A percentile compares a stretch with the other conserved stretches of the same genome.
These are phyloP conservation scores for Ginglymostoma cirratum DNA, from an alignment of 2,113 vertebrate genomes.

Conservation along the genomic window DNA sequence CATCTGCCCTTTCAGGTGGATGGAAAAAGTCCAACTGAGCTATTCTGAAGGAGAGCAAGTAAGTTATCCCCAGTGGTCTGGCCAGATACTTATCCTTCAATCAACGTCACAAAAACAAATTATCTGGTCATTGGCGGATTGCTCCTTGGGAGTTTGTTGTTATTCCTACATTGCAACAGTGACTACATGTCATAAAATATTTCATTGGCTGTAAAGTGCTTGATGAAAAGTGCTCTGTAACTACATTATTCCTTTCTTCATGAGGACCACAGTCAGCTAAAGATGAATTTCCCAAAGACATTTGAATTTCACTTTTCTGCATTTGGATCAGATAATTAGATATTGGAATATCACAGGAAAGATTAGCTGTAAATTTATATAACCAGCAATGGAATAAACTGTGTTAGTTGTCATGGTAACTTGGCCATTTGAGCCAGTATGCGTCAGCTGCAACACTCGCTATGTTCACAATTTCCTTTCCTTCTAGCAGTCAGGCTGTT, in stretches of 20 bases:
- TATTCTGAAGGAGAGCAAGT: neutral
- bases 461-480: neutral
- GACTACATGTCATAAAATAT: neutral
- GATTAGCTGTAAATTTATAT: constrained; percentile 6
- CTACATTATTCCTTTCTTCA: neutral
- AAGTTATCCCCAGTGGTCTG: neutral
- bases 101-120: no score
- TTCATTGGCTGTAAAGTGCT: neutral
- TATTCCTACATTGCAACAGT: neutral
- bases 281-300: neutral
- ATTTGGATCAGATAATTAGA: neutral
- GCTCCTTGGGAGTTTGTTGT: neutral
- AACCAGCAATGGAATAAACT: neutral
- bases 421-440: neutral
- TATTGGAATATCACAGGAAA: constrained; percentile 17
- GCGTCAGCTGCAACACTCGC: neutral
- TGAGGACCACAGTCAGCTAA: neutral
- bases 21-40: neutral
- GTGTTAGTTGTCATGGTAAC: constrained; percentile 25
- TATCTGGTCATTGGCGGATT: neutral
- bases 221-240: neutral
- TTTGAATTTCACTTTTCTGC: neutral
- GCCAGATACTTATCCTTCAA: no score
- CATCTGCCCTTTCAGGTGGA: neutral
- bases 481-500: neutral